Base-by-base conservation (phyloP, 2,888 invertebrate species). In the Tipula confusa region DNA sequence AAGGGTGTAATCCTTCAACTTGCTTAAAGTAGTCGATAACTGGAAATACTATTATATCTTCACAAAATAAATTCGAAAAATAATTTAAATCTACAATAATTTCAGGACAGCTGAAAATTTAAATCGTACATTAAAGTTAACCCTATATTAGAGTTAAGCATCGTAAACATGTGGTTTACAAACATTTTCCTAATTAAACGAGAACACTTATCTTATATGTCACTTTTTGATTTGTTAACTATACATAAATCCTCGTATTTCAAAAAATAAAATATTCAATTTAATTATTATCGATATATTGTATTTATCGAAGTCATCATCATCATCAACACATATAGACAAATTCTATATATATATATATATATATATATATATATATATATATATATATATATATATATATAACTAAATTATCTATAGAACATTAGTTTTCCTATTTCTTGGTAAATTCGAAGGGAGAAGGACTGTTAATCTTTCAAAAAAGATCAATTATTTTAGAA, bases 381-480 rank as follows among this genome's bases (percentile, higher is more conserved):
- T n/a, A n/a, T n/a, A n/a, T n/a, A n/a, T n/a, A n/a, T n/a, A n/a
- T n/a, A 24, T 24, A 11, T 64, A 64, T 5, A 64, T 24, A 24
- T 24, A 64, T 9, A 64, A 24, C 64, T 18, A 64, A 64, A 64
- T 64, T 64, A 64, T 64, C 24, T 18, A 24, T 18, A 64, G 24
- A 64, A 64, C 64, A 64, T 64, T 64, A 64, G 64, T 24, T 64
- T 64, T 64, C 64, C 64, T 64, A 64, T 64, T 64, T 64, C 64
- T 64, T 24, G 9, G 64, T 24, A n/a, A n/a, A 64, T 64, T 64
- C 64, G 64, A 24, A 64, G 64, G 64, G 64, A 24, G 64, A 64
- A 24, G 64, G 64, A 64, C 64, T 24, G 64, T 64, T 64, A 64
- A 64, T 64, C 64, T 64, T 64, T 64, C 24, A 11, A 64, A 64